Evolutionary conservation across 2,113 vertebrate genomes (phyloP).

Genomic region (Grammomys dolichurus): DNA sequence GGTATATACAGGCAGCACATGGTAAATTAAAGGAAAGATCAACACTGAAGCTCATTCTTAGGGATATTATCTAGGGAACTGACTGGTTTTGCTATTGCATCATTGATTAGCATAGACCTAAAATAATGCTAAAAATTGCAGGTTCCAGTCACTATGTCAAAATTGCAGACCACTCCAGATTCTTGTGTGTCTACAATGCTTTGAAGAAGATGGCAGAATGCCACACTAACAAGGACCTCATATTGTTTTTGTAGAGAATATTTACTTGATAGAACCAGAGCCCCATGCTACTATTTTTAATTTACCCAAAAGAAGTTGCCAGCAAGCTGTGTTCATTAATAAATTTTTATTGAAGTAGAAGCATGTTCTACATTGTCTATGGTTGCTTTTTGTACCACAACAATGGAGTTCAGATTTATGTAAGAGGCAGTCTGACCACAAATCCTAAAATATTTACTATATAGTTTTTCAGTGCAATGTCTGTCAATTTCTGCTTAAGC

Average conservation of each 20-base stretch:
- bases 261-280: neutral
- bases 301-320: neutral
- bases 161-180: neutral
- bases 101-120: neutral
- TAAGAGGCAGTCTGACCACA: neutral
- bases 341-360: neutral
- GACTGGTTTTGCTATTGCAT: neutral
- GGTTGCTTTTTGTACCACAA: neutral
- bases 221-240: neutral
- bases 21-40: neutral
- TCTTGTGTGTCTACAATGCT: too few relatives aligned
- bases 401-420: neutral
- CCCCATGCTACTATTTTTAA: neutral
- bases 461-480: neutral
- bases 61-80: neutral
- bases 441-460: neutral
- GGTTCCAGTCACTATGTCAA: rapidly evolving
- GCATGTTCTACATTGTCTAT: neutral
- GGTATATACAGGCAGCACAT: neutral
- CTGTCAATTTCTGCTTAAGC: neutral
- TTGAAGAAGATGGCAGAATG: neutral
- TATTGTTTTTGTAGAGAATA: neutral
- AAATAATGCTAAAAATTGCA: too few relatives aligned
- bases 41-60: too few relatives aligned
- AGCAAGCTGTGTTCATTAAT: neutral